Evolutionary conservation across 1,140 invertebrate species (phyloP), one percentile per base, ranked within the genome.

Genomic region (Hyles vespertilio): DNA sequence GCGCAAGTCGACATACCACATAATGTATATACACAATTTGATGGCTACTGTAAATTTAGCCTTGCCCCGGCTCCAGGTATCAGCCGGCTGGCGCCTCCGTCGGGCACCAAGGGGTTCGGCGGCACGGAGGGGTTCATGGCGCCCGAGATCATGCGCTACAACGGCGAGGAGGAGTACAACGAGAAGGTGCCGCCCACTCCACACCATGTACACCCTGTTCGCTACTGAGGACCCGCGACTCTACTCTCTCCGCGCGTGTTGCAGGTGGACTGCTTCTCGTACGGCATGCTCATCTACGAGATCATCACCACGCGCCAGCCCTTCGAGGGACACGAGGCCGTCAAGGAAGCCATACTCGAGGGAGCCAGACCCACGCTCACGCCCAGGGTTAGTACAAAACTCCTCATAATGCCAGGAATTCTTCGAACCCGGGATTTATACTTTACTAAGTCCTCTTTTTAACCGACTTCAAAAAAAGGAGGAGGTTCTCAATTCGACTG

Each of bases 261-360:
- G 0, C 70, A 95, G 94, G 97, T 99, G 10, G 98, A 99, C 80
- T 98, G 97, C 68, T 99, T 99, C 81, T 99, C 98, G 0, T 99
- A 99, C 90, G 98, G 97, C n/a, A 99, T 99, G 98, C 96, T 99
- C 70, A 92, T 99, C 61, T 99, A 99, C 86, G 98, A 99, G 87
- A 90, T 99, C 48, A 89, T 99, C 10, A 98, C 97, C 3, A 90
- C 99, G 34, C 94, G 97, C 52, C 96, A 97, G 77, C 98, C 98
- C 0, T 99, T 99, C 75, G 97, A 98, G 93, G 97, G 66, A 0
- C 95, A 98, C 71, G 98, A 98, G 77, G 96, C 97, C 10, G 96
- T 99, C 3, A 99, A 98, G 79, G 97, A 99, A 72, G 96, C 96
- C 68, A 96, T 99, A 34, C 88, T 99, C 34, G 98, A 99, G 84